Evolutionary conservation across 2,888 invertebrate species (phyloP), one percentile per base, ranked within the genome.

Genomic region (Stenodema calcarata): DNA sequence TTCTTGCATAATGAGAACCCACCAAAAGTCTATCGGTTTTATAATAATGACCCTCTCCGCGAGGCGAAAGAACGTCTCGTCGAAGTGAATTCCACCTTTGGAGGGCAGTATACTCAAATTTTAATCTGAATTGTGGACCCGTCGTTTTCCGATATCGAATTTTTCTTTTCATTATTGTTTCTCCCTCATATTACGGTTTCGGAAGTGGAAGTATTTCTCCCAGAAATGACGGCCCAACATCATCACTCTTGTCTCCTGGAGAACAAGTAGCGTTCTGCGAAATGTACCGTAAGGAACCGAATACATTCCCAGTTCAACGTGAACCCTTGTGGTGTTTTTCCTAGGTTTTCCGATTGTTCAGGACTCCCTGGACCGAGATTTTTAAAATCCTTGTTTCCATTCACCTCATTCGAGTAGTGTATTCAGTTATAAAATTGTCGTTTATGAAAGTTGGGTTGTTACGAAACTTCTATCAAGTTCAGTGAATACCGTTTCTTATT

Each of bases 1-100:
- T 80, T 80, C 80, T 50, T 80, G 80, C 80, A 80, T 80, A 80
- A 80, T 80, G 80, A 80, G 80, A 30, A 80, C 47, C 80, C 27
- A 27, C 50, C 6, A 14, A 30, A 80, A 80, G 54, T 80, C 50
- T 78, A 78, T 78, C 41, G 78, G 78, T 78, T 78, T 78, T 42
- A 78, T 35, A 78, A 44, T 42, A 78, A 42, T 78, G 78, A 62
- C 62, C 62, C 62, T 73, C 27, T 73, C 16, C 73, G 35, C 14
- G 35, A 23, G 62, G 23, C 62, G 27, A 62, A 62, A 62, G 6
- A 23, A 62, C 7, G 47, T 47, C 62, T 4, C 27, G 23, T 62
- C 27, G 54, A 70, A 70, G 70, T 18, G 30, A 35, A 73, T 73
- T 62, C 62, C 62, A 62, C 62, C 62, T 62, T 62, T n/a, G 6